Evolutionary conservation across 2,888 invertebrate genomes (phyloP), one percentile per base, ranked within the genome.

Genomic region (Polydrusus cervinus): DNA sequence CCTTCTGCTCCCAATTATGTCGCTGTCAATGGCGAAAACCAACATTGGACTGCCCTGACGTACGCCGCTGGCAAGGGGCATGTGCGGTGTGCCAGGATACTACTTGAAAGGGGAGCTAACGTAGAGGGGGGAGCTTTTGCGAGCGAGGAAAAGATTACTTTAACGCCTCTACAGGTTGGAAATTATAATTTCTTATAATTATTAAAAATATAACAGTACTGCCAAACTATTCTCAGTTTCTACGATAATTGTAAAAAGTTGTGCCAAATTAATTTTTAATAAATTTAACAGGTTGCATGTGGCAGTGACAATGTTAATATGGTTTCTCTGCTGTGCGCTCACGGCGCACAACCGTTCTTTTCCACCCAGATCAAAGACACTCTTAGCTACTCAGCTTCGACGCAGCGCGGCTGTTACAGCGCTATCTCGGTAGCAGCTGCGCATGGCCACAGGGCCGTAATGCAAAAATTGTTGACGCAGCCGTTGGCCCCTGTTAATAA

Each of bases 371-470:
- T 94, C 75, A 94, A 94, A 82, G 96, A 96, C 83, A 92, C 94
- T 0, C 90, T 96, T 71, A 95, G 95, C 81, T 96, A 96, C 83
- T 95, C 95, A 0, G 94, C 94, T 0, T 93, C 95, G 0, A 94
- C 95, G 0, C 96, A 96, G 83, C 90, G 95, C 72, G 96, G 96
- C 1, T 95, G 95, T 83, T 96, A 94, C 83, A 94, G 95, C 84
- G 94, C 97, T 43, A 93, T 97, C 82, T 95, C 96, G 0, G 95
- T 97, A 11, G 96, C 97, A 25, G 95, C 97, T 43, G 93, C 95
- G 0, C 96, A 97, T 85, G 97, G 97, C 0, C 95, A 96, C 67
- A 90, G 96, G 65, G 89, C 91, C 0, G 92, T 94, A 78, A 88
- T 97, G 55, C 93, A 95, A 74, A 94, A 95, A 80, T 85, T 95